Evolutionary conservation across 1,140 invertebrate genomes (phyloP).

Genomic region (Hydropsyche tenuis): DNA sequence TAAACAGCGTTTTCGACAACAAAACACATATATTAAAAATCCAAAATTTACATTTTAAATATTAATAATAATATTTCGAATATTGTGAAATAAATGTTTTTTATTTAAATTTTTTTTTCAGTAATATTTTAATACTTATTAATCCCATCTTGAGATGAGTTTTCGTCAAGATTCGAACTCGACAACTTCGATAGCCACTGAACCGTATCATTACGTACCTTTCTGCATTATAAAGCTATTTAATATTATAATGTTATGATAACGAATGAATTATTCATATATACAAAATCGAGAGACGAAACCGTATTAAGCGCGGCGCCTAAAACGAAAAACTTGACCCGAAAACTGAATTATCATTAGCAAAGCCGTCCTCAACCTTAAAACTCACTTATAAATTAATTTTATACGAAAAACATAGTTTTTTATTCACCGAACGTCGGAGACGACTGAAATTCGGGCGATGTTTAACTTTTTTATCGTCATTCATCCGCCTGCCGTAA

Average conservation of each 20-base stretch:
- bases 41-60: too few relatives aligned
- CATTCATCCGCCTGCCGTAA: background rate
- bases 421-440: too few relatives aligned
- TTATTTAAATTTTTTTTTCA: background rate
- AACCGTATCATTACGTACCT: slow-evolving; percentile 25
- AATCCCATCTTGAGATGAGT: background rate
- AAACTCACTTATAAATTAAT: too few relatives aligned
- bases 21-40: too few relatives aligned
- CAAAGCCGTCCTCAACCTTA: background rate
- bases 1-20: too few relatives aligned
- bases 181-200: slow-evolving; percentile 18
- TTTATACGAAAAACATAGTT: too few relatives aligned
- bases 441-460: background rate
- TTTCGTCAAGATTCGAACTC: background rate
- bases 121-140: background rate
- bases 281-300: slow-evolving; percentile 29
- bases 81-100: too few relatives aligned
- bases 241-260: slow-evolving; percentile 34
- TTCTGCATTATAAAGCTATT: slow-evolving; percentile 39
- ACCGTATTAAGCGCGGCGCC: slow-evolving; percentile 31
- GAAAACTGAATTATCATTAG: slow-evolving; percentile 28
- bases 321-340: slow-evolving; percentile 13
- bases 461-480: background rate
- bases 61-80: too few relatives aligned
- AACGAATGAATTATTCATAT: slow-evolving; percentile 35